Percentiles rank a stretch among this genome's conserved stretches.
Conservation (phyloP, 2,888 invertebrate species). For the Apodemia mormo region DNA sequence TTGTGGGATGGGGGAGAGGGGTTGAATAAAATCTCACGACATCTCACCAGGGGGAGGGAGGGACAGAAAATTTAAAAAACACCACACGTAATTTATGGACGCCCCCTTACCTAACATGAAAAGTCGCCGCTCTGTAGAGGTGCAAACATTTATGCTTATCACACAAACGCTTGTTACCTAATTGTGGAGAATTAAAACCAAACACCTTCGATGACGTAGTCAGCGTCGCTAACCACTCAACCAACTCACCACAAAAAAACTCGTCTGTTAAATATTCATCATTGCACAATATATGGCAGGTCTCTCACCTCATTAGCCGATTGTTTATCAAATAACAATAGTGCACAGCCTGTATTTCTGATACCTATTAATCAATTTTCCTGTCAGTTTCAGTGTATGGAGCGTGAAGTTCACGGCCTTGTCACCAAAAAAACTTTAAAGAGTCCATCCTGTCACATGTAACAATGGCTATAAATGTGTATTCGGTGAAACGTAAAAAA, state of each 20-base stretch:
- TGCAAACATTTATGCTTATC: too few relatives aligned
- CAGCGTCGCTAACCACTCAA: background rate
- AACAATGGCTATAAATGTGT: slow-evolving; percentile 24
- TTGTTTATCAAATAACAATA: background rate
- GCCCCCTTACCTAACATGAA: too few relatives aligned
- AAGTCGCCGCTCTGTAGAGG: too few relatives aligned
- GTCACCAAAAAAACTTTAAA: slow-evolving; percentile 17
- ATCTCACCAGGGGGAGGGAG: too few relatives aligned
- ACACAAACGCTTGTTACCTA: too few relatives aligned
- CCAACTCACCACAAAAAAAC: background rate
- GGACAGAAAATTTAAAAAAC: too few relatives aligned
- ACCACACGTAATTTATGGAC: too few relatives aligned
- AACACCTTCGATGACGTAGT: too few relatives aligned
- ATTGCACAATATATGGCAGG: slow-evolving; percentile 1
- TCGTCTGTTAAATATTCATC: background rate
- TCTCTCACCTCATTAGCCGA: slow-evolving; percentile 6
- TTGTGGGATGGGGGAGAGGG: too few relatives aligned
- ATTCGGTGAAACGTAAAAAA: background rate
- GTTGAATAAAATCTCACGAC: too few relatives aligned
- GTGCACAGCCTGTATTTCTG: background rate
- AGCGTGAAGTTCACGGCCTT: slow-evolving; percentile 27
- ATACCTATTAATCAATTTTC: slow-evolving; percentile 19
- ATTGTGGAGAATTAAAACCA: too few relatives aligned
- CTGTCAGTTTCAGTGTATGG: slow-evolving; percentile 16
- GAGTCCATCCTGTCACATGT: slow-evolving; percentile 27